Evolutionary conservation across 2,888 invertebrate genomes (phyloP).

Genomic region (Cosmia trapezina): DNA sequence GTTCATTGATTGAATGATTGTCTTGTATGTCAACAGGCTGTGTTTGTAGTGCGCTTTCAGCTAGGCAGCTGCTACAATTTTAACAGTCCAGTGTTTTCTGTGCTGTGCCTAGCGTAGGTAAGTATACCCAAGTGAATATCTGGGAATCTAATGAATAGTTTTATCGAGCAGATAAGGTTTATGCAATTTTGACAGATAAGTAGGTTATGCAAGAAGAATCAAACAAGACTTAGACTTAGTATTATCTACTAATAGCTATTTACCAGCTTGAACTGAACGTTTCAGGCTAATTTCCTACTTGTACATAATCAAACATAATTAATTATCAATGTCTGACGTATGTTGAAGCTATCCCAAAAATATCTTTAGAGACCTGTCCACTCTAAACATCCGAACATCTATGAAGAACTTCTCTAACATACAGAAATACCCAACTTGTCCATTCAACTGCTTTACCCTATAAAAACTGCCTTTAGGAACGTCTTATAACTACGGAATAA

Average conservation of each 20-base stretch:
- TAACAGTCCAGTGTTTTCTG: neutral
- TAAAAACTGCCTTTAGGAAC: slow-evolving; percentile 31
- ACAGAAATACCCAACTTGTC: slow-evolving; percentile 50
- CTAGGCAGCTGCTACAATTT: neutral
- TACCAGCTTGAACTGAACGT: neutral
- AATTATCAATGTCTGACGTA: neutral
- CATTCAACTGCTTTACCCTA: slow-evolving; percentile 46
- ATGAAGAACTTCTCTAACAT: slow-evolving; percentile 19
- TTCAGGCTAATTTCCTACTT: neutral
- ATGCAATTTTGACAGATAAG: neutral
- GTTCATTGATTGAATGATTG: slow-evolving; percentile 13
- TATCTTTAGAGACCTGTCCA: slow-evolving; percentile 3
- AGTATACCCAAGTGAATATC: neutral
- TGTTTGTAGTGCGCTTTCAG: neutral
- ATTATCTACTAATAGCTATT: neutral
- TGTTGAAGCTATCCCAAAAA: slow-evolving; percentile 16
- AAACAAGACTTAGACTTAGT: too few relatives aligned
- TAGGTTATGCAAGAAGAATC: neutral
- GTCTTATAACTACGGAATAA: slow-evolving; percentile 33
- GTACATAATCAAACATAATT: neutral
- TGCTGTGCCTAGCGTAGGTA: too few relatives aligned
- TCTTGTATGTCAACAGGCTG: neutral
- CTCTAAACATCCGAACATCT: slow-evolving; percentile 25
- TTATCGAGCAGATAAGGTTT: too few relatives aligned
- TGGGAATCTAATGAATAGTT: neutral